These are phyloP conservation scores for Trachelus stipa DNA, from an alignment of 2,888 invertebrate genomes.

Conservation along the genomic window DNA sequence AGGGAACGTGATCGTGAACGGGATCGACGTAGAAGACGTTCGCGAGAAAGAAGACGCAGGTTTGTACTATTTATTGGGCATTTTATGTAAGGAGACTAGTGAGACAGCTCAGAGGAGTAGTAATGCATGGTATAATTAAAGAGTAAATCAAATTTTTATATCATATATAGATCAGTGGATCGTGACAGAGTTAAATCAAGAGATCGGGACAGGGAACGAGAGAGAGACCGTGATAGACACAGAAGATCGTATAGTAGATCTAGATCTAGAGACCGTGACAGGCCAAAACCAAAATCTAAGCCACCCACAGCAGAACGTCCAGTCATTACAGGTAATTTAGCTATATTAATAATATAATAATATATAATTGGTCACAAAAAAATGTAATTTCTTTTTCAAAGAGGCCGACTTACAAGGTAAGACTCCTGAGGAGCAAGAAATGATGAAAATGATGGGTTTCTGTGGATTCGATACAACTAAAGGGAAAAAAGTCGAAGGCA, in stretches of 20 bases:
- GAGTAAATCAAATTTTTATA: neutral
- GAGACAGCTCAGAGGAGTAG: neutral
- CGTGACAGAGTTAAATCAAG: conserved; percentile 59
- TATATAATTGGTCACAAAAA: neutral
- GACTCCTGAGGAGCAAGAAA: conserved; percentile 90
- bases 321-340: conserved; percentile 60
- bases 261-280: conserved; percentile 65
- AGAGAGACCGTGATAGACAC: conserved; percentile 67
- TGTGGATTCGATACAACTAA: conserved; percentile 96
- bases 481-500: conserved; percentile 94
- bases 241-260: conserved; percentile 67
- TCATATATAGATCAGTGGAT: conserved; percentile 51
- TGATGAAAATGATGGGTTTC: conserved; percentile 98
- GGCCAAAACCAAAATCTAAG: conserved; percentile 63
- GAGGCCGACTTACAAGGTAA: conserved; percentile 92
- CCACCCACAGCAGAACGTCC: conserved; percentile 62
- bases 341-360: neutral
- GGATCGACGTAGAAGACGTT: conserved; percentile 66
- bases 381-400: conserved; percentile 62
- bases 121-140: neutral
- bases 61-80: conserved; percentile 23
- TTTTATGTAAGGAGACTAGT: neutral
- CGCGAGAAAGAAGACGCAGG: conserved; percentile 63
- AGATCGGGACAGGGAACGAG: conserved; percentile 67
- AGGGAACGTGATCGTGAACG: conserved; percentile 68